Base-by-base conservation (phyloP, 2,888 invertebrate species). In the Drosophila hamatofila region DNA sequence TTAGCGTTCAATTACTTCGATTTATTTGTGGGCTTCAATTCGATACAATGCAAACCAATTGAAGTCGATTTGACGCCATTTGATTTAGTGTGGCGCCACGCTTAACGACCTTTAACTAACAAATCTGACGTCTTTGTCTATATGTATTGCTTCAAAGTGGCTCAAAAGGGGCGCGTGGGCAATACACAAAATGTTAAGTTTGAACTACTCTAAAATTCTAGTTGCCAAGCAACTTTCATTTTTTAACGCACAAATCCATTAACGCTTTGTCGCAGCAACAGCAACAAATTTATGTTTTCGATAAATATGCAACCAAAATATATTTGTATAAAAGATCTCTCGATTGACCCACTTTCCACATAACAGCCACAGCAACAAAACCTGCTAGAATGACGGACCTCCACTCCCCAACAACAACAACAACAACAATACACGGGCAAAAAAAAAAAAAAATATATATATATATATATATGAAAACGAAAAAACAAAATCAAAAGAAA, bases 321-420 rank as follows among this genome's bases (percentile, higher is more conserved):
- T 75, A 81, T 81, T 80, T 84, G 37, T 54, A 79, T 79, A 88
- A 84, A 84, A 84, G 84, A 84, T 85, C 86, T 84, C 86, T 86
- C 82, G 86, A 87, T 89, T 87, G 89, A 89, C 86, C 89, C 74
- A 89, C 86, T 86, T 86, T 89, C 89, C 87, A 76, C 84, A 74
- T 70, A 76, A 70, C 73, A 78, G 55, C 76, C 51, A 62, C 18
- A 41, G 42, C 42, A 42, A 14, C 65, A 54, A 68, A 78, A 78
- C 71, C 75, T 64, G 79, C 66, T 70, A 77, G 77, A 77, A 78
- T 65, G 58, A 39, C 65, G 49, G 64, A 59, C 61, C 64, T 23
- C 27, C 48, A n/a, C 48, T n/a, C 27, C n/a, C 3, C 57, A 49
- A 41, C 62, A 56, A 55, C 35, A 16, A 46, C 42, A 51, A 35